phyloP scores from a whole-genome alignment of 2,888 invertebrate species.

The Euproctis similis region DNA sequence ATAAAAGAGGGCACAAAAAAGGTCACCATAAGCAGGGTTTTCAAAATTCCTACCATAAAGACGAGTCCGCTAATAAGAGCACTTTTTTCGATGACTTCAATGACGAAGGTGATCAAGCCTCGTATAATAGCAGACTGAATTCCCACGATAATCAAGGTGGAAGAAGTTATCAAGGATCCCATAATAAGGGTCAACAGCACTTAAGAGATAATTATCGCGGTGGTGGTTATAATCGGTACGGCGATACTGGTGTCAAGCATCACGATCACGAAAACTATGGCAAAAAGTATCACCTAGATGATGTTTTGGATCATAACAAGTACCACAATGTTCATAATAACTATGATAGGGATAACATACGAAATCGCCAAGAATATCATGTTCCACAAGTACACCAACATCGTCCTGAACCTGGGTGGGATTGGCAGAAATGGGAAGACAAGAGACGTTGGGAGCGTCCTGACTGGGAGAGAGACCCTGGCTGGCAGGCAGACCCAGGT shows the following conservation, averaged over 20 bases:
- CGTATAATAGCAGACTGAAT: slow-evolving; percentile 56
- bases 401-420: slow-evolving; percentile 46
- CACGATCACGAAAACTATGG: slow-evolving; percentile 58
- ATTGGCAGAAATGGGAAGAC: slow-evolving; percentile 49
- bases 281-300: slow-evolving; percentile 65
- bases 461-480: slow-evolving; percentile 32
- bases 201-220: slow-evolving; percentile 52
- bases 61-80: slow-evolving; percentile 81
- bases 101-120: slow-evolving; percentile 65
- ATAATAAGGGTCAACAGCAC: slow-evolving; percentile 60
- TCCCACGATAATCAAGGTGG: slow-evolving; percentile 59
- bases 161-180: slow-evolving; percentile 56
- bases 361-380: slow-evolving; percentile 46
- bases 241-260: slow-evolving; percentile 57
- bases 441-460: slow-evolving; percentile 39
- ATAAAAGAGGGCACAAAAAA: slow-evolving; percentile 76
- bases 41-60: slow-evolving; percentile 81
- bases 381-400: slow-evolving; percentile 37
- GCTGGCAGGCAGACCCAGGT: slow-evolving; percentile 33
- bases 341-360: slow-evolving; percentile 50
- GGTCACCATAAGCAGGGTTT: slow-evolving; percentile 82
- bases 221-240: slow-evolving; percentile 55
- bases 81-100: slow-evolving; percentile 80
- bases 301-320: slow-evolving; percentile 55
- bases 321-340: slow-evolving; percentile 54